Base-by-base conservation (phyloP, 2,888 invertebrate species). In the Drosophila anomalata region DNA sequence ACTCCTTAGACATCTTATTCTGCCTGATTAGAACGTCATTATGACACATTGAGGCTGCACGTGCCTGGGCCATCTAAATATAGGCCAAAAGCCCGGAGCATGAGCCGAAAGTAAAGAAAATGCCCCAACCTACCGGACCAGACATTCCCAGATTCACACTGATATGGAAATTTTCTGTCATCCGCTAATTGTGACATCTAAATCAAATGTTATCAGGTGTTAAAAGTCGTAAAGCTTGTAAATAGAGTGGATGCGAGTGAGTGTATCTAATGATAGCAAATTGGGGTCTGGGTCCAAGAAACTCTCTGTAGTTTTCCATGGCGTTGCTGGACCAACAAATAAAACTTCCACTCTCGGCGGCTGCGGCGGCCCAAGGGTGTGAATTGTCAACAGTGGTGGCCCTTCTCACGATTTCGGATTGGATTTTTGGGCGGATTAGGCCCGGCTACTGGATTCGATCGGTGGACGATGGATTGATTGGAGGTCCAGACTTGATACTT, bases 191-290 rank as follows among this genome's bases (percentile, higher is more conserved):
- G 69, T 74, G 78, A 78, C 79, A 85, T 87, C 67, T 78, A 63
- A 78, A 87, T 72, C 57, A 78, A 77, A 81, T 67, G 79, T 82
- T 82, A 87, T 82, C 82, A 87, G 87, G 87, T 82, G 85, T 87
- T 85, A 81, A 81, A 61, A 65, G 65, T 47, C 55, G 56, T 77
- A 80, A 79, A 78, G 31, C 74, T 55, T 61, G 70, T 71, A 61
- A 50, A 56, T 65, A 73, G 29, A 60, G 47, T 63, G 46, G 22
- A 44, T 44, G 44, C 22, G 36, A 65, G 54, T 47, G 54, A 63
- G 61, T 63, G 24, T 54, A 67, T 42, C 68, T 48, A 55, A 48
- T 54, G 71, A 53, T 53, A 60, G 71, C 53, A 70, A 69, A 60
- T 53, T 53, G 59, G 71, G 48, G 70, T 59, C 48, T 39, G 36